These are phyloP conservation scores for Watsonalla binaria DNA, from an alignment of 2,888 invertebrate genomes.

Conservation along the genomic window DNA sequence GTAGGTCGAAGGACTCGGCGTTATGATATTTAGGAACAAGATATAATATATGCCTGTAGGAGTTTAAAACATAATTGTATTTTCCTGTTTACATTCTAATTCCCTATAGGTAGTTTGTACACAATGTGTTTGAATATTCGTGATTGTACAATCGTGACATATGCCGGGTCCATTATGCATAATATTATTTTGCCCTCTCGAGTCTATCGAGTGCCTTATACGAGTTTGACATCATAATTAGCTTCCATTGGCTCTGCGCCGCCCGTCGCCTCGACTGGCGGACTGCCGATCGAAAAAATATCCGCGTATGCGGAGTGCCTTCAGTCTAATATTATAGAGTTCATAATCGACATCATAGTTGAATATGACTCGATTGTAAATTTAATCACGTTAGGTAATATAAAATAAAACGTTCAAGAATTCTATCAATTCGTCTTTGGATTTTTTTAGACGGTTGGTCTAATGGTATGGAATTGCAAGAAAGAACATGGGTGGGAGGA, in stretches of 20 bases:
- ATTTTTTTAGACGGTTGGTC: no score
- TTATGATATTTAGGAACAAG: no score
- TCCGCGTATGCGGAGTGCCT: constrained; percentile 6
- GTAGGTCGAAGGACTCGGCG: no score
- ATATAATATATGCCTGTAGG: no score
- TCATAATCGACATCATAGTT: not conserved
- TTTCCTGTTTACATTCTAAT: constrained; percentile 8
- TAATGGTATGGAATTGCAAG: no score
- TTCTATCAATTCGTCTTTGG: not conserved
- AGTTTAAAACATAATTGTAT: not conserved
- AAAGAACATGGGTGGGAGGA: no score
- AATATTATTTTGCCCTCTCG: constrained; percentile 22
- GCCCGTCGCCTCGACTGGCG: constrained; percentile 21
- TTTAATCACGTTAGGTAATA: not conserved
- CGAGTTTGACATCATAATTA: constrained; percentile 60
- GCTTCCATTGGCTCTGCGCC: constrained; percentile 39
- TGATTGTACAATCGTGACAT: constrained; percentile 43
- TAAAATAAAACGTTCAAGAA: not conserved
- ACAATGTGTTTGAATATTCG: constrained; percentile 17
- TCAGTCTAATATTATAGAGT: constrained; percentile 2
- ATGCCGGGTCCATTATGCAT: constrained; percentile 33
- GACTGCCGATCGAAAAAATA: constrained; percentile 21
- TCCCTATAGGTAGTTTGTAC: constrained; percentile 1
- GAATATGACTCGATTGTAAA: not conserved
- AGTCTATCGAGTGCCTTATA: constrained; percentile 37